phyloP scores from a whole-genome alignment of 2,888 invertebrate species.

The Emmelina monodactyla region DNA sequence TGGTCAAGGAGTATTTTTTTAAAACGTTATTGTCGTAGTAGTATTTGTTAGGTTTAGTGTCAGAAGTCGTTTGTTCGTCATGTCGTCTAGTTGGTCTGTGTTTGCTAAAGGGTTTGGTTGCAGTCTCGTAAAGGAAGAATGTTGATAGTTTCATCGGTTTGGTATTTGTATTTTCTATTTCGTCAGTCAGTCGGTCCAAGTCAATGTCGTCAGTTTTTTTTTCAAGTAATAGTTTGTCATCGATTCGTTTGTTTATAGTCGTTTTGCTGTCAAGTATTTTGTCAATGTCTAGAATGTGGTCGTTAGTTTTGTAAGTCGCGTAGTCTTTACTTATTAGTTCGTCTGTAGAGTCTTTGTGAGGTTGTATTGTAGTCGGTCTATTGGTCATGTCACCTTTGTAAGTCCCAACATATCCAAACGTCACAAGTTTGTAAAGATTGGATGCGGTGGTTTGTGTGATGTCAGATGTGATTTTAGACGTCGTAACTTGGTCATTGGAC shows the following conservation, averaged over 20 bases:
- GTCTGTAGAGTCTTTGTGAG: constrained; percentile 14
- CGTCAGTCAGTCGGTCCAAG: not conserved
- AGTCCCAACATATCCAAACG: constrained; percentile 57
- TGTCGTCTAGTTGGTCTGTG: constrained; percentile 49
- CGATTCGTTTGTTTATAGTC: not conserved
- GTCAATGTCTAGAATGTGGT: constrained; percentile 13
- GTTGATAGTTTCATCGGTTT: constrained; percentile 42
- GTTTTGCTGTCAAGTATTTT: too few relatives aligned
- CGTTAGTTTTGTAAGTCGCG: constrained; percentile 28
- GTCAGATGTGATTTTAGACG: constrained; percentile 11
- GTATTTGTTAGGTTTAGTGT: constrained; percentile 33
- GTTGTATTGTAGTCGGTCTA: constrained; percentile 16
- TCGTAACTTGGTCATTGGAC: constrained; percentile 34
- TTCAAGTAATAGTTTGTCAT: too few relatives aligned
- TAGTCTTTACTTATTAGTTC: constrained; percentile 44
- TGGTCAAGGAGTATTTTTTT: constrained; percentile 46
- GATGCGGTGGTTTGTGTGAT: constrained; percentile 33
- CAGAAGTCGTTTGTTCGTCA: constrained; percentile 29
- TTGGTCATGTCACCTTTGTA: constrained; percentile 35
- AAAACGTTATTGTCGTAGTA: constrained; percentile 52
- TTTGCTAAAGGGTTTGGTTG: constrained; percentile 42
- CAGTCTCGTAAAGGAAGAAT: constrained; percentile 47
- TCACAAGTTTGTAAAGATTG: constrained; percentile 50
- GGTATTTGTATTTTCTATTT: constrained; percentile 17
- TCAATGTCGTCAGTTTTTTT: too few relatives aligned